phyloP scores from a whole-genome alignment of 2,888 invertebrate genomes.

The Pollenia angustigena region DNA sequence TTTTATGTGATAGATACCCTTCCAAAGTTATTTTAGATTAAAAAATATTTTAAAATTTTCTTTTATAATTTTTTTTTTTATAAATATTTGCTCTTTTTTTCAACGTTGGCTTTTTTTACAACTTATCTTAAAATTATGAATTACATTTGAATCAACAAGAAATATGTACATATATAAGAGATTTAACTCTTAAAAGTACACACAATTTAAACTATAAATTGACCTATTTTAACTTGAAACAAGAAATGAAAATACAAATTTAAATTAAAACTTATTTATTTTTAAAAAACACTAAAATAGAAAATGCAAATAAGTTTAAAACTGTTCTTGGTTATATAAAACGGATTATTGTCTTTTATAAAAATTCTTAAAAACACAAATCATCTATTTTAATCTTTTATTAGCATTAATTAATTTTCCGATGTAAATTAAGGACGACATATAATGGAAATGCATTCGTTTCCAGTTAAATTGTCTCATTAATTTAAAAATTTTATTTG shows the following conservation, averaged over 20 bases:
- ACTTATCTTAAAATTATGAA: conserved; percentile 11
- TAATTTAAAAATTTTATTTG: conserved; percentile 3
- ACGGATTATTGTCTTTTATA: conserved; percentile 59
- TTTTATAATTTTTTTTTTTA: conserved; percentile 11
- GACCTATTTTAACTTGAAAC: background rate
- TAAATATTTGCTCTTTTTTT: conserved; percentile 14
- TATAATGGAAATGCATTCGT: conserved; percentile 70
- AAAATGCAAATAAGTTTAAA: conserved; percentile 31
- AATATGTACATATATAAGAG: background rate
- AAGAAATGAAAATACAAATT: background rate
- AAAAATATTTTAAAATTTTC: too few relatives aligned
- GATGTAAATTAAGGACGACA: conserved; percentile 67
- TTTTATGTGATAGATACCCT: too few relatives aligned
- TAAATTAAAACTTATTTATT: background rate
- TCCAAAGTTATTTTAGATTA: too few relatives aligned
- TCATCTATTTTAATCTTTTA: conserved; percentile 25
- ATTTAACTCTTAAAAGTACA: conserved; percentile 22
- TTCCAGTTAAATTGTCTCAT: conserved; percentile 59
- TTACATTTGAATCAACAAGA: conserved; percentile 3
- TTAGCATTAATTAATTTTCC: conserved; percentile 38
- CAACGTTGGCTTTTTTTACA: too few relatives aligned
- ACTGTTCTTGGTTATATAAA: conserved; percentile 2
- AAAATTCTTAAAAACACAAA: conserved; percentile 19
- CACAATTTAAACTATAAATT: conserved; percentile 17
- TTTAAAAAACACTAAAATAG: background rate